Conservation (phyloP, 2,888 invertebrate species). For the Corbicula japonica region DNA sequence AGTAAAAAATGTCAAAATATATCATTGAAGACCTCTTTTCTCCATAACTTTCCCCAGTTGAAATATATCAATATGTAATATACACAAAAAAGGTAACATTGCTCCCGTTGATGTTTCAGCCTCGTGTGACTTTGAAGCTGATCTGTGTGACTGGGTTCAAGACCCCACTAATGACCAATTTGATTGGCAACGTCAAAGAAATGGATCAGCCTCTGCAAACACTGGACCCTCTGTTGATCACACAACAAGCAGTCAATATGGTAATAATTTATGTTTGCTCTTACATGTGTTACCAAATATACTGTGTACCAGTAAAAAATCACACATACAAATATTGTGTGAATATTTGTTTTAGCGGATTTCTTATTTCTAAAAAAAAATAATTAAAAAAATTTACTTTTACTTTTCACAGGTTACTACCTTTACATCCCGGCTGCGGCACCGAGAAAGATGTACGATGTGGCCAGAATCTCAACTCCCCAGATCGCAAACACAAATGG, state of each 20-base stretch:
- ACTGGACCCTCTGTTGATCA: constrained; percentile 80
- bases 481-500: constrained; percentile 60
- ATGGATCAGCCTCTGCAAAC: constrained; percentile 68
- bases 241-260: constrained; percentile 74
- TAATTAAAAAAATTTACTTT: constrained; percentile 7
- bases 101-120: constrained; percentile 65
- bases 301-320: too few relatives aligned
- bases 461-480: constrained; percentile 86
- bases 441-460: constrained; percentile 88
- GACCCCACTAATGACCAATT: constrained; percentile 71
- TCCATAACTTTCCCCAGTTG: too few relatives aligned
- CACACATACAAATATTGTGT: too few relatives aligned
- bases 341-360: too few relatives aligned
- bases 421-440: constrained; percentile 85
- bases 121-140: constrained; percentile 81
- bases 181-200: constrained; percentile 77
- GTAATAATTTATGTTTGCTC: constrained; percentile 47
- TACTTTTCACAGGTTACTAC: constrained; percentile 75
- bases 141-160: constrained; percentile 80
- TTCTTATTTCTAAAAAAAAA: too few relatives aligned
- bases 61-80: too few relatives aligned
- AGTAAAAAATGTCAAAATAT: too few relatives aligned
- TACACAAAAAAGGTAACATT: too few relatives aligned
- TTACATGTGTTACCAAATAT: background rate
- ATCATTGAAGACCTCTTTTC: too few relatives aligned